Conservation (phyloP, 2,113 vertebrate genomes). For the Rhea pennata region DNA sequence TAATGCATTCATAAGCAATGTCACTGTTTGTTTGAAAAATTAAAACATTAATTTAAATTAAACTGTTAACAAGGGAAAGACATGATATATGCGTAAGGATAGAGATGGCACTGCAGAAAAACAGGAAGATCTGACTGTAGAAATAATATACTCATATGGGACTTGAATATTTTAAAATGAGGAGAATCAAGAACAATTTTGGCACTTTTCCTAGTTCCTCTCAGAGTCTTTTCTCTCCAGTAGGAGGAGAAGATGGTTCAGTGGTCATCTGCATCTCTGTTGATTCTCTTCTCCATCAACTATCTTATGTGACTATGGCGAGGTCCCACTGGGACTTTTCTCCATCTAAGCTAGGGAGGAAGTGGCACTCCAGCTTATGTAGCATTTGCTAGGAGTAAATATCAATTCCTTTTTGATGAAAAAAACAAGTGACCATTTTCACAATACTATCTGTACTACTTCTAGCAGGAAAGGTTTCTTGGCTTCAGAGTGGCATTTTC, state of each 20-base stretch:
- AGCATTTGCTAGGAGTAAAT: not conserved
- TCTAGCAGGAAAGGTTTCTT: not conserved
- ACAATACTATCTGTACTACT: not conserved
- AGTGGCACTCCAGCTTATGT: not conserved
- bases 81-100: not conserved
- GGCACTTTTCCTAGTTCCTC: not conserved
- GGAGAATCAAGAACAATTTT: not conserved
- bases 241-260: not conserved
- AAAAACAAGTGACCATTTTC: not conserved
- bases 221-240: not conserved
- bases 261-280: not conserved
- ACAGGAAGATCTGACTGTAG: not conserved
- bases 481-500: not conserved
- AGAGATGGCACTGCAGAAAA: not conserved
- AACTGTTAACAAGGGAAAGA: constrained; percentile 48
- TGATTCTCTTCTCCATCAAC: not conserved
- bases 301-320: not conserved
- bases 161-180: not conserved
- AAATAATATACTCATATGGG: not conserved
- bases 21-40: constrained; percentile 54
- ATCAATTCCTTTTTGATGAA: not conserved
- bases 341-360: not conserved
- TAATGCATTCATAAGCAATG: constrained; percentile 65
- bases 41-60: constrained; percentile 72
- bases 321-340: not conserved